Base-by-base conservation (phyloP, 2,797 vertebrate species). In the Heterohyrax brucei region DNA sequence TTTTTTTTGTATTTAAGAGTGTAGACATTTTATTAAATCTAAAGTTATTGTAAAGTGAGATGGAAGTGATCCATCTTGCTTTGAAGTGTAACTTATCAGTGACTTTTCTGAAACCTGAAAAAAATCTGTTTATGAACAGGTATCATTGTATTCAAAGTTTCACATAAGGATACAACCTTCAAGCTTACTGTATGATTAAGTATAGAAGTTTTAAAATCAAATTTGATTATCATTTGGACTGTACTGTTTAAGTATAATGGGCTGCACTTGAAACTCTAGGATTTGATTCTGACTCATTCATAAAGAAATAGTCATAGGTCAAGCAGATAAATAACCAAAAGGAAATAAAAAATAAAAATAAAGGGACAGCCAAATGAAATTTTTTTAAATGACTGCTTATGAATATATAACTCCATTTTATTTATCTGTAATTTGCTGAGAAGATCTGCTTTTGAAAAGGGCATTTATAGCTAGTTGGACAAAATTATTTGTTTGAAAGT, bases 301-400 rank as follows among this genome's bases (percentile, higher is more conserved):
- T 19, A 75, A 89, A 79, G 39, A 68, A 89, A 48, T 64, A 56
- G 59, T 62, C 19, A 8, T 48, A 89, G 9, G 16, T 72, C 73
- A 88, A 89, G 22, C n/a, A 59, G 33, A 24, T 61, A 61, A 39
- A 39, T 4, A 61, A 61, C 68, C 68, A 9, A 33, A 73, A 82
- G 19, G 2, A 48, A n/a, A 68, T 39, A 28, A 26, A 48, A 13
- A 76, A 33, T 44, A 56, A 44, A 73, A 66, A 46, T 9, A 8
- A 21, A 79, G 48, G 39, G 1, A 91, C 53, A 82, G 44, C 19
- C 30, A 72, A 30, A 50, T 46, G 44, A 64, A 59, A 50, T 61
- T 91, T 66, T 93, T 93, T 94, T 89, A 84, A 87, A 30, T 91
- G 78, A 91, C 22, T 85, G 21, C 9, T 62, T 94, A 48, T 73